phyloP scores from a whole-genome alignment of 2,888 invertebrate species.

The Torymus tubicola region DNA sequence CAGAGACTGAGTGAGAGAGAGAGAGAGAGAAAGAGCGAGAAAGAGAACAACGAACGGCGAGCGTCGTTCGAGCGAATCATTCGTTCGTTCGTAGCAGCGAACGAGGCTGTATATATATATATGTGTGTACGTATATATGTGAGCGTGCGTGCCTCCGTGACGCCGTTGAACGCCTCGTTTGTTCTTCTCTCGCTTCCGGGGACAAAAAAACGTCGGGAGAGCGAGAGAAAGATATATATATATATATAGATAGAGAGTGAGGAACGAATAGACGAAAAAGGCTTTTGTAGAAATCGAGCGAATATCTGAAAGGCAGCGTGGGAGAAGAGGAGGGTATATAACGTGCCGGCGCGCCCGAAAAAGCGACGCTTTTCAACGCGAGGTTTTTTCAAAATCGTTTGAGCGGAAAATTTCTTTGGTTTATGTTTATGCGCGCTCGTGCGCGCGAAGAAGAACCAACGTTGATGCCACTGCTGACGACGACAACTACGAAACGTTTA shows the following conservation, averaged over 20 bases:
- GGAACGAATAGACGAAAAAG: slow-evolving; percentile 23
- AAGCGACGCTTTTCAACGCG: too few species aligned
- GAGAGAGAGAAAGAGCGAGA: not conserved
- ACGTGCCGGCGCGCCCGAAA: too few species aligned
- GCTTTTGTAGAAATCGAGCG: slow-evolving; percentile 37
- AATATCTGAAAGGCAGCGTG: not conserved
- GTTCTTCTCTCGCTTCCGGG: slow-evolving; percentile 2
- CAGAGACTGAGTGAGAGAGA: slow-evolving; percentile 8
- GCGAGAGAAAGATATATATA: slow-evolving; percentile 7
- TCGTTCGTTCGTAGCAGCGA: not conserved
- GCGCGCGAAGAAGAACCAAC: too few species aligned
- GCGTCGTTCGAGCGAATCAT: slow-evolving; percentile 19
- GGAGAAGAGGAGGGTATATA: too few species aligned
- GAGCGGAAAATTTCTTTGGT: too few species aligned
- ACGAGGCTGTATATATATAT: too few species aligned
- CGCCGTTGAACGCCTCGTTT: slow-evolving; percentile 42
- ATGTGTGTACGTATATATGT: not conserved
- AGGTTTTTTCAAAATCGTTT: too few species aligned
- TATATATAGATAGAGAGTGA: slow-evolving; percentile 1
- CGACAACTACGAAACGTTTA: too few species aligned
- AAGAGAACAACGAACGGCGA: not conserved
- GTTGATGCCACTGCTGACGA: too few species aligned
- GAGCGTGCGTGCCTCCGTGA: not conserved
- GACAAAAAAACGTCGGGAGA: slow-evolving; percentile 8
- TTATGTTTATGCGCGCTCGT: too few species aligned